A percentile compares a stretch with the other conserved stretches of the same genome.
These are phyloP conservation scores for Tholera decimalis DNA, from an alignment of 2,888 invertebrate genomes.

Conservation along the genomic window DNA sequence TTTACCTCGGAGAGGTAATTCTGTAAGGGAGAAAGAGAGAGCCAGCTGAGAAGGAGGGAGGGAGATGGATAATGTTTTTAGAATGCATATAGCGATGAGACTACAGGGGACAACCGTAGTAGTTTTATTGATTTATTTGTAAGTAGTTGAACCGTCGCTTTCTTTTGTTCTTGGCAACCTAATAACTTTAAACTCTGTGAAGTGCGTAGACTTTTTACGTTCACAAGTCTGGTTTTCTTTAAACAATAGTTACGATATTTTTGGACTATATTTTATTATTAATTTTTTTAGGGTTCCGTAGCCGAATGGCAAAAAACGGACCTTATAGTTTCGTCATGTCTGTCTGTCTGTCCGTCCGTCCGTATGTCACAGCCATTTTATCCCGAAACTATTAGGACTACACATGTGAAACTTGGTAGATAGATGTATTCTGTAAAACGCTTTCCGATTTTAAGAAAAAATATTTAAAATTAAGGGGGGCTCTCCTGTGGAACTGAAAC, in stretches of 20 bases:
- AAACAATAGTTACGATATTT: neutral
- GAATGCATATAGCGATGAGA: constrained; percentile 11
- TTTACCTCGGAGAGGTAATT: neutral
- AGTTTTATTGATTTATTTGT: constrained; percentile 32
- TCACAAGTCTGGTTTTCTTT: neutral
- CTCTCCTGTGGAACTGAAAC: too few relatives aligned
- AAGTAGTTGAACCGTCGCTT: neutral
- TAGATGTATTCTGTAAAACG: too few relatives aligned
- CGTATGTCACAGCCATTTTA: too few relatives aligned
- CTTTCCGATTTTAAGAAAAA: too few relatives aligned
- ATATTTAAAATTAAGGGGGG: too few relatives aligned
- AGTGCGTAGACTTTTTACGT: neutral
- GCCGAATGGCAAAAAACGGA: too few relatives aligned
- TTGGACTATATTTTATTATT: too few relatives aligned
- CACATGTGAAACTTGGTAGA: too few relatives aligned
- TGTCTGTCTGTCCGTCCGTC: too few relatives aligned
- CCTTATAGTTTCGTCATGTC: too few relatives aligned
- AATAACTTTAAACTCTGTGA: neutral
- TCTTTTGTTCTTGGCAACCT: neutral
- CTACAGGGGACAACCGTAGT: constrained; percentile 17
- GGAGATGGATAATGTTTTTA: neutral
- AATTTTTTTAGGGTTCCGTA: too few relatives aligned
- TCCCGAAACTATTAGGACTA: too few relatives aligned
- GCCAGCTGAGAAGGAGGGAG: neutral
- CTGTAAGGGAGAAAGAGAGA: constrained; percentile 10